Evolutionary conservation across 2,113 vertebrate species (phyloP).

Genomic region (Leptobrachium leishanense): DNA sequence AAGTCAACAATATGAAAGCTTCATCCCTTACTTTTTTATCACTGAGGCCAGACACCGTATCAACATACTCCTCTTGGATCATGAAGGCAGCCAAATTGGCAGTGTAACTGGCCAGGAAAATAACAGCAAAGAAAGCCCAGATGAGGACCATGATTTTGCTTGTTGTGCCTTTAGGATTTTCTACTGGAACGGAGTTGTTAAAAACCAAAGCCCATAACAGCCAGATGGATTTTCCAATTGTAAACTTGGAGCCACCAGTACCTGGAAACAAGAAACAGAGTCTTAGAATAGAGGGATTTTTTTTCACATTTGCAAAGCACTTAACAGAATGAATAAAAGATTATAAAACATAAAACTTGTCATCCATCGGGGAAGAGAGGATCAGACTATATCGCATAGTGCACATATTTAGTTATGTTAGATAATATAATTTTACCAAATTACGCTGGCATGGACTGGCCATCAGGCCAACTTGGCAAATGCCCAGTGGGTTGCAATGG

Average conservation of each 20-base stretch:
- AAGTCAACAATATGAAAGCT: neutral
- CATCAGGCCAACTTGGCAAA: no score
- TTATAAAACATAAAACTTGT: no score
- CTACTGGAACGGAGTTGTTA: slow-evolving; percentile 94
- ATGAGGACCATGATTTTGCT: slow-evolving; percentile 97
- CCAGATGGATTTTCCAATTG: slow-evolving; percentile 89
- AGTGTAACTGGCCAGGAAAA: slow-evolving; percentile 94
- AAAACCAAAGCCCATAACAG: slow-evolving; percentile 87
- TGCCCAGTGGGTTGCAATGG: no score
- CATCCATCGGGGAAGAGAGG: no score
- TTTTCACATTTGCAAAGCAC: no score
- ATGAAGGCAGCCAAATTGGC: slow-evolving; percentile 94
- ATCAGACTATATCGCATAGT: no score
- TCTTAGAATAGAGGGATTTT: no score
- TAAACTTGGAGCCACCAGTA: slow-evolving; percentile 83
- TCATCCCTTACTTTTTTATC: slow-evolving; percentile 82
- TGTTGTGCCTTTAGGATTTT: slow-evolving; percentile 92
- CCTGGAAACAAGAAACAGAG: slow-evolving; percentile 56
- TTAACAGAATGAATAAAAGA: no score
- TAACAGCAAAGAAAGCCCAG: slow-evolving; percentile 95
- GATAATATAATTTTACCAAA: no score
- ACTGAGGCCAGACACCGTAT: slow-evolving; percentile 91
- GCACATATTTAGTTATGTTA: no score
- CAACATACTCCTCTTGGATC: slow-evolving; percentile 96
- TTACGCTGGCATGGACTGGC: no score